Conservation (phyloP, 2,888 invertebrate genomes). For the Dioctria linearis region DNA sequence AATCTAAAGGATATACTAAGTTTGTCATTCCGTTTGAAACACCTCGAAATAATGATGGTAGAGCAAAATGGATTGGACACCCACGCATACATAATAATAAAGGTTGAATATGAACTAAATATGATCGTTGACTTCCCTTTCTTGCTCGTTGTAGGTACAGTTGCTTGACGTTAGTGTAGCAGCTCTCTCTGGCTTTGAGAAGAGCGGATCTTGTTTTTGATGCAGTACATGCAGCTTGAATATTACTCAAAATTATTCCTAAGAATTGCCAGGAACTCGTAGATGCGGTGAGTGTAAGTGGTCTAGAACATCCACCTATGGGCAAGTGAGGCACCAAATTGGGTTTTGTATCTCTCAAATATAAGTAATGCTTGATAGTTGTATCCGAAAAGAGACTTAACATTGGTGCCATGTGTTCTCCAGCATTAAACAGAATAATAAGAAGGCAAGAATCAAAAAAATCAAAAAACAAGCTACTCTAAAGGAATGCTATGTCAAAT, state of each 20-base stretch:
- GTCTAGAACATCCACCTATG: slow-evolving; percentile 71
- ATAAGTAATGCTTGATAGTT: slow-evolving; percentile 79
- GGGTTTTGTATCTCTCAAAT: slow-evolving; percentile 93
- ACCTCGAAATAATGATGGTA: too few species aligned
- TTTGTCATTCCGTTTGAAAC: too few species aligned
- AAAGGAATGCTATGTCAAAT: neutral
- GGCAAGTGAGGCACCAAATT: slow-evolving; percentile 85
- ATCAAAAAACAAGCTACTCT: slow-evolving; percentile 66
- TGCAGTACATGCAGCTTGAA: slow-evolving; percentile 79
- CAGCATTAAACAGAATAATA: too few species aligned
- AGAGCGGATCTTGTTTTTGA: slow-evolving; percentile 69
- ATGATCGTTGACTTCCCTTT: too few species aligned
- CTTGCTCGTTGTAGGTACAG: too few species aligned
- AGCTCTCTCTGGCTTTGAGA: slow-evolving; percentile 67
- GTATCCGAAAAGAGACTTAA: too few species aligned
- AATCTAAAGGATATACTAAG: too few species aligned
- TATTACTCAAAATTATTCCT: slow-evolving; percentile 80
- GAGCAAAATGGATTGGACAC: too few species aligned
- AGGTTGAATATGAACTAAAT: too few species aligned
- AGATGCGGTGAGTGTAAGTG: slow-evolving; percentile 72
- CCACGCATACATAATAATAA: too few species aligned
- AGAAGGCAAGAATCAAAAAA: too few species aligned
- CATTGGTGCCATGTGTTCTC: too few species aligned
- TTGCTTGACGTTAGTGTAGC: slow-evolving; percentile 63
- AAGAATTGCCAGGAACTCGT: slow-evolving; percentile 81